Percentiles rank a stretch among this genome's conserved stretches.
Conservation (phyloP, 2,888 invertebrate genomes). For the Patella depressa region DNA sequence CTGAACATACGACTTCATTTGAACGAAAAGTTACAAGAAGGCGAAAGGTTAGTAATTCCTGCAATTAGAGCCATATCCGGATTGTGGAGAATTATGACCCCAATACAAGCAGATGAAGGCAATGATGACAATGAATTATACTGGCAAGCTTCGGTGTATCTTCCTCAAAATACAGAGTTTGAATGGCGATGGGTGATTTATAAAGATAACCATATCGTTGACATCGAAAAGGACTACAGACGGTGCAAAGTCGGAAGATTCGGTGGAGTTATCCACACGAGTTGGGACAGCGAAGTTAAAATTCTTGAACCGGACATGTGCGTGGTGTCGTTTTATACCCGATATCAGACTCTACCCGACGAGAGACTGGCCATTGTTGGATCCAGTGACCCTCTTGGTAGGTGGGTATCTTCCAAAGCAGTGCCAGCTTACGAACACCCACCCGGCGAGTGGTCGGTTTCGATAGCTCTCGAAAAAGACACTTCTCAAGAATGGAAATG, state of each 20-base stretch:
- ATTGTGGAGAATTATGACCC: neutral
- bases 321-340: neutral
- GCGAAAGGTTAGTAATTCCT: neutral
- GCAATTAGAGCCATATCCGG: neutral
- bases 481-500: neutral
- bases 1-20: neutral
- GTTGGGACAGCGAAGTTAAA: neutral
- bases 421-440: neutral
- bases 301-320: slow-evolving; percentile 7
- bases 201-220: neutral
- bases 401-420: neutral
- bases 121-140: neutral
- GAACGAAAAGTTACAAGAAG: neutral
- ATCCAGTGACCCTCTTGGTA: neutral
- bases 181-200: neutral
- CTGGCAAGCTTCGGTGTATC: neutral
- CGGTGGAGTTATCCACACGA: neutral
- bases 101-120: neutral
- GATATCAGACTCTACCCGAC: neutral
- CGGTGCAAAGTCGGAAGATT: neutral
- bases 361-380: neutral
- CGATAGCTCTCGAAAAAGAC: neutral
- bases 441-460: neutral
- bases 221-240: neutral
- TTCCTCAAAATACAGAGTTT: neutral